Conservation (phyloP, 2,113 vertebrate genomes). For the Microtus richardsoni region DNA sequence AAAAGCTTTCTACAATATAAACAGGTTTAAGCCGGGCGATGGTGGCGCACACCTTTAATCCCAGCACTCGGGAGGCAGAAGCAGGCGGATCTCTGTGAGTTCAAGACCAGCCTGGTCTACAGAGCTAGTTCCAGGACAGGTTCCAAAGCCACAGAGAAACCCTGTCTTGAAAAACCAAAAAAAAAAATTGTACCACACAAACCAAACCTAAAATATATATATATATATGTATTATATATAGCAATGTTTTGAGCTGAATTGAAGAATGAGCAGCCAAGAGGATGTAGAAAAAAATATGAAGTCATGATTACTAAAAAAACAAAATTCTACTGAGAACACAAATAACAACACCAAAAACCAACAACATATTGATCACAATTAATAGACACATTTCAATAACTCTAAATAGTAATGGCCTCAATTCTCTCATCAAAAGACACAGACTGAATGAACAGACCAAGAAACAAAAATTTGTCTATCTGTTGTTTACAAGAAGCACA, state of each 20-base stretch:
- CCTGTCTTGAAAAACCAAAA: too few species aligned
- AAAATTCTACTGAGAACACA: background rate
- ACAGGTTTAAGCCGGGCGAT: background rate
- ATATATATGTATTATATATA: background rate
- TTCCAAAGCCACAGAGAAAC: too few species aligned
- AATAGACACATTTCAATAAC: background rate
- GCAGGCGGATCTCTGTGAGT: too few species aligned
- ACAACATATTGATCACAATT: background rate
- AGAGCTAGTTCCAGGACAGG: too few species aligned
- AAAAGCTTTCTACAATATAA: background rate
- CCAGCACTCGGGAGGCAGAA: too few species aligned
- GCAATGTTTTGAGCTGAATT: background rate
- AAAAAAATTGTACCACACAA: background rate
- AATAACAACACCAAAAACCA: background rate
- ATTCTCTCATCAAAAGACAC: background rate
- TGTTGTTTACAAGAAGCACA: background rate
- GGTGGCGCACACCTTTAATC: too few species aligned
- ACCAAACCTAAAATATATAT: background rate
- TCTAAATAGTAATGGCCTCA: background rate
- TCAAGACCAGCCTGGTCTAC: too few species aligned
- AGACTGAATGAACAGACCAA: background rate
- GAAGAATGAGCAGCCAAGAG: background rate
- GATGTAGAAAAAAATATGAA: background rate
- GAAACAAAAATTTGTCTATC: background rate
- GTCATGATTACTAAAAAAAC: background rate